Percentiles rank a stretch among this genome's conserved stretches.
Evolutionary conservation across 2,797 vertebrate genomes (phyloP).

Genomic region (Malacoraja senta): DNA sequence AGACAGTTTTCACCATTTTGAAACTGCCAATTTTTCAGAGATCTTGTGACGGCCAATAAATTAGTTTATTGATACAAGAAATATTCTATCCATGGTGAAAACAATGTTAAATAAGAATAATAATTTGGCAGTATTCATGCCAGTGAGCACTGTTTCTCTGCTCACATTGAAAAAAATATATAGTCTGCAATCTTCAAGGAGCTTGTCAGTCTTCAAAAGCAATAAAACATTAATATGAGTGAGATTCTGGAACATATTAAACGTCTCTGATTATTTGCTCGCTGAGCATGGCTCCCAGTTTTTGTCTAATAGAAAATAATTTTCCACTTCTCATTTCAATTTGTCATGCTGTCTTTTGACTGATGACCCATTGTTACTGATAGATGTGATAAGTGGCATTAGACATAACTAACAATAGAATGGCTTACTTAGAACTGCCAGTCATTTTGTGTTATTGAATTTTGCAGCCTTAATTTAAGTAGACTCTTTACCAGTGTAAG

Average conservation of each 20-base stretch:
- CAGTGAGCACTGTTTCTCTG: not conserved
- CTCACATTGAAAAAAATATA: not conserved
- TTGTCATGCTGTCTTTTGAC: slow-evolving; percentile 9
- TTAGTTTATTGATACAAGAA: not conserved
- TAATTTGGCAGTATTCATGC: not conserved
- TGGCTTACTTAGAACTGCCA: not conserved
- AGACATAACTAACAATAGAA: not conserved
- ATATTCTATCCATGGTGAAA: not conserved
- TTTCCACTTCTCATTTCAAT: not conserved
- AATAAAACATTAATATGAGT: not conserved
- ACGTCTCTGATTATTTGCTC: not conserved
- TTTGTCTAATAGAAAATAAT: not conserved
- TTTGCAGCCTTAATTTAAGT: not conserved
- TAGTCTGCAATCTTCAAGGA: not conserved
- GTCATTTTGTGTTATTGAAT: not conserved
- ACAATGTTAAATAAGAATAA: not conserved
- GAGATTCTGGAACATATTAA: not conserved
- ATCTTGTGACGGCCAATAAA: not conserved
- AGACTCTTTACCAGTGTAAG: not conserved
- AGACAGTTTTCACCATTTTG: not conserved
- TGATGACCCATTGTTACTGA: not conserved
- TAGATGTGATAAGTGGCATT: not conserved
- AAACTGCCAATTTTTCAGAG: not conserved
- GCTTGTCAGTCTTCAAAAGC: not conserved
- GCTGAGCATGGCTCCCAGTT: not conserved